phyloP scores from a whole-genome alignment of 2,888 invertebrate genomes.

The Cerastoderma edule region DNA sequence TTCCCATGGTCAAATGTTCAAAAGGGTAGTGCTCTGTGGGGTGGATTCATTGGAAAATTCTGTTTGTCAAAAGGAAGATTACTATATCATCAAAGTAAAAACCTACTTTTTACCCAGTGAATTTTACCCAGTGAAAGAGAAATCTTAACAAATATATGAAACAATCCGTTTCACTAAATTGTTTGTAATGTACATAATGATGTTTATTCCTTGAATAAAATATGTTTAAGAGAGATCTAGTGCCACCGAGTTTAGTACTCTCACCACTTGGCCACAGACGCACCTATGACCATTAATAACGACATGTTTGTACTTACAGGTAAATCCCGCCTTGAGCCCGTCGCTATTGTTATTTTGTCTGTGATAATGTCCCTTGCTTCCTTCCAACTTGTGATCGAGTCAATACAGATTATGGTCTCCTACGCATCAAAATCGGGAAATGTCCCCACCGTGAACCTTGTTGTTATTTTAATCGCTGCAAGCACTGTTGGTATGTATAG shows the following conservation, averaged over 20 bases:
- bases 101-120: too few relatives aligned
- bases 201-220: not conserved
- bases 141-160: not conserved
- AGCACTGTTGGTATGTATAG: slow-evolving; percentile 72
- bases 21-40: too few relatives aligned
- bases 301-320: slow-evolving; percentile 64
- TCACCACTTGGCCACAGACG: not conserved
- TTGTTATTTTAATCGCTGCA: slow-evolving; percentile 75
- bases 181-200: not conserved
- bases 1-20: too few relatives aligned
- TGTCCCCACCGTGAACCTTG: slow-evolving; percentile 71
- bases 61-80: too few relatives aligned
- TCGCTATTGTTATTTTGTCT: slow-evolving; percentile 83
- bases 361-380: slow-evolving; percentile 85
- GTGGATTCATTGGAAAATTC: too few relatives aligned
- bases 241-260: not conserved
- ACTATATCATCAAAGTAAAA: too few relatives aligned
- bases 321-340: slow-evolving; percentile 84
- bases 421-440: slow-evolving; percentile 63
- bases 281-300: too few relatives aligned
- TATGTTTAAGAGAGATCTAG: not conserved
- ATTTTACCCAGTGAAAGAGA: not conserved
- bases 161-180: too few relatives aligned
- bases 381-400: slow-evolving; percentile 83
- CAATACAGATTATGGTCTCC: slow-evolving; percentile 79